Percentiles rank a stretch among this genome's conserved stretches.
phyloP scores from a whole-genome alignment of 2,797 vertebrate species.

The Rallus crepitans region DNA sequence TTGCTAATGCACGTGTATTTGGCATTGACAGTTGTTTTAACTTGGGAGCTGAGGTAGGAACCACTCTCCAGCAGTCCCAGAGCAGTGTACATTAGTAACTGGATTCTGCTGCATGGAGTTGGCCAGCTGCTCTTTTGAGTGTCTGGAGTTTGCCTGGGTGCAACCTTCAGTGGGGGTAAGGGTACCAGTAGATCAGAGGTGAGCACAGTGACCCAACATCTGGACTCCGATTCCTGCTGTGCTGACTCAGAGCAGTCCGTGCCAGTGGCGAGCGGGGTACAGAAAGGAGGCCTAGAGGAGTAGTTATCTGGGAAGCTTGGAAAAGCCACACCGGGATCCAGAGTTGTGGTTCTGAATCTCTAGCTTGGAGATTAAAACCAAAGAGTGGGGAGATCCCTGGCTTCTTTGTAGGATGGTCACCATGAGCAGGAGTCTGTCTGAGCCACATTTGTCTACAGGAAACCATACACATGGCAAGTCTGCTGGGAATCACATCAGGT shows the following conservation, averaged over 20 bases:
- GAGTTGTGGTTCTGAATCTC: not conserved
- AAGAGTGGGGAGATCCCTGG: too few relatives aligned
- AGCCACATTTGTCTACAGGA: not conserved
- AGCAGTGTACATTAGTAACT: not conserved
- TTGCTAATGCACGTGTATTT: not conserved
- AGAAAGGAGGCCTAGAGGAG: not conserved
- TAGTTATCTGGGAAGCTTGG: not conserved
- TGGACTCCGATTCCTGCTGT: not conserved
- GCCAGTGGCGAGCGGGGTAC: too few relatives aligned
- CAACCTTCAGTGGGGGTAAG: not conserved
- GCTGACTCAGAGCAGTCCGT: not conserved
- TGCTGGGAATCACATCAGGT: not conserved
- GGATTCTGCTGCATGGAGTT: too few relatives aligned
- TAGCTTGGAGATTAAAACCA: not conserved
- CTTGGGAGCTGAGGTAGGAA: not conserved
- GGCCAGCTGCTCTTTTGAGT: not conserved
- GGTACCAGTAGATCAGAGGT: not conserved
- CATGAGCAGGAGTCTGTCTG: not conserved
- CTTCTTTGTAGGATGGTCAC: not conserved
- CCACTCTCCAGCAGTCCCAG: rapidly evolving
- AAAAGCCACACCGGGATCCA: not conserved
- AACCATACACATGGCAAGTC: not conserved
- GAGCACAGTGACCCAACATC: not conserved
- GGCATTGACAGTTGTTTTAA: not conserved
- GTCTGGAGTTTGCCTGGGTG: not conserved